Conservation (phyloP, 2,888 invertebrate species). For the Liodrosophila aerea region DNA sequence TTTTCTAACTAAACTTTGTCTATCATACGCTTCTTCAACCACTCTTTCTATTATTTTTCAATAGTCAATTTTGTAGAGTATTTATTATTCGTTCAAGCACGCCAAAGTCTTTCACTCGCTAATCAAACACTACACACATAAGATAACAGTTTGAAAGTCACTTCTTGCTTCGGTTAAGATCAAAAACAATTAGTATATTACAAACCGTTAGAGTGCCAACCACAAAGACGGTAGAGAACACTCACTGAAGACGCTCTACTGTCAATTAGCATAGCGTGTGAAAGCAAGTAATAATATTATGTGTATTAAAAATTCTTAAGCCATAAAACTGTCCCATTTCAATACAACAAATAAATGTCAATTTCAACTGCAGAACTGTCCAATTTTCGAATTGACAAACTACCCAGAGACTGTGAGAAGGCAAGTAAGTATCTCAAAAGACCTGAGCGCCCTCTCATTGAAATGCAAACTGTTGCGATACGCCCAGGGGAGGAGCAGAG, state of each 20-base stretch:
- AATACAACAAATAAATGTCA: slow-evolving; percentile 56
- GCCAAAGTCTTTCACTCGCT: neutral
- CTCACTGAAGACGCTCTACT: neutral
- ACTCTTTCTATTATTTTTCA: too few relatives aligned
- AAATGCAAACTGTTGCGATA: slow-evolving; percentile 59
- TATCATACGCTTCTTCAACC: too few relatives aligned
- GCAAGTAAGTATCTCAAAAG: slow-evolving; percentile 14
- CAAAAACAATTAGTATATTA: slow-evolving; percentile 16
- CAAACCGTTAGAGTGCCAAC: slow-evolving; percentile 6
- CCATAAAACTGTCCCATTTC: slow-evolving; percentile 43
- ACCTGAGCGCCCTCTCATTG: slow-evolving; percentile 49
- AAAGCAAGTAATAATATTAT: slow-evolving; percentile 19
- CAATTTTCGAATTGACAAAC: slow-evolving; percentile 53
- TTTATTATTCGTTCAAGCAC: too few relatives aligned
- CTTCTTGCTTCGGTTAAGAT: slow-evolving; percentile 11
- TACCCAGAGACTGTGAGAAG: slow-evolving; percentile 18
- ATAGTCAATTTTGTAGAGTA: too few relatives aligned
- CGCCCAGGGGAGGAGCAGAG: too few relatives aligned
- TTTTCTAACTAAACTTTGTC: too few relatives aligned
- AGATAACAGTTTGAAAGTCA: neutral
- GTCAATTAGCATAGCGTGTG: slow-evolving; percentile 24
- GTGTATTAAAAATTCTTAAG: slow-evolving; percentile 15
- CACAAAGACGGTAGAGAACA: neutral
- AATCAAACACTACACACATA: slow-evolving; percentile 6
- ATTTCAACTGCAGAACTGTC: slow-evolving; percentile 40